These are phyloP conservation scores for Tetramorium bicarinatum DNA, from an alignment of 2,888 invertebrate species.

Conservation along the genomic window DNA sequence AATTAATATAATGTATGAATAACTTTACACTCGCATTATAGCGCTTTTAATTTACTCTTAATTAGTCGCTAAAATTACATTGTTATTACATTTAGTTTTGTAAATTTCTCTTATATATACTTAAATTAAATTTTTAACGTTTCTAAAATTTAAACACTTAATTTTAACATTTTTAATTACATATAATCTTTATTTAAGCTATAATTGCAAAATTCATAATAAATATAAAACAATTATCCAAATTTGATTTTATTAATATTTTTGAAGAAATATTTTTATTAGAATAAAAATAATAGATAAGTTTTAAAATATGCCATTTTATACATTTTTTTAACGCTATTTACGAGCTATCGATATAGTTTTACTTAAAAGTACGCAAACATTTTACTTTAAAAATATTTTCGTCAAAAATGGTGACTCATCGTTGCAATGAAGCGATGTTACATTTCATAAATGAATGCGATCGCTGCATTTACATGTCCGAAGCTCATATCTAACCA, in stretches of 20 bases:
- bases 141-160: neutral
- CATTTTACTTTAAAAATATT: neutral
- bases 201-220: neutral
- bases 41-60: neutral
- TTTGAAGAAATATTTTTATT: neutral
- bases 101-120: neutral
- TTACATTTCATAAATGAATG: slow-evolving; percentile 25
- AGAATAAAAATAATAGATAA: neutral
- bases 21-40: neutral
- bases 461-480: slow-evolving; percentile 21
- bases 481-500: slow-evolving; percentile 18
- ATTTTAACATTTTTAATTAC: neutral
- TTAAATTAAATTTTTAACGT: neutral
- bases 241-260: neutral
- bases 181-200: neutral
- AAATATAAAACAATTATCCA: neutral
- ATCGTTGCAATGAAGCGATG: neutral
- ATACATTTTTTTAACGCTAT: neutral
- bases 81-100: neutral
- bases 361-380: neutral
- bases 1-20: neutral
- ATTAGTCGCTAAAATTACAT: neutral
- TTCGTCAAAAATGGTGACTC: neutral
- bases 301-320: neutral
- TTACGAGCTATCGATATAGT: neutral